These are phyloP conservation scores for Tragelaphus imberbis DNA, from an alignment of 2,113 vertebrate genomes.

Conservation along the genomic window DNA sequence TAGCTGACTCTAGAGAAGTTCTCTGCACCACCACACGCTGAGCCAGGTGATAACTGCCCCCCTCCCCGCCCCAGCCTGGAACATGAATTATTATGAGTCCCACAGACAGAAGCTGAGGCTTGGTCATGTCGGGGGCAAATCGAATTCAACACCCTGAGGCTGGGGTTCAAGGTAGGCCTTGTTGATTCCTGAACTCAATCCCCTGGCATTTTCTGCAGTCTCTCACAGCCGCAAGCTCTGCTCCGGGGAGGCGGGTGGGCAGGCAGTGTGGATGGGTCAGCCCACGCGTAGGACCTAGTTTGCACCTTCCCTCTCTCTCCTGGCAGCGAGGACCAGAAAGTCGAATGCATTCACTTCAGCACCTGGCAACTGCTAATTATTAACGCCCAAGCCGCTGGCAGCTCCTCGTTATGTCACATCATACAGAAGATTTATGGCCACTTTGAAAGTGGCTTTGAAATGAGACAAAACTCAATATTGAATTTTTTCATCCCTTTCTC, in stretches of 20 bases:
- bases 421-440: constrained; percentile 60
- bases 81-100: fast-evolving
- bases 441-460: constrained; percentile 71
- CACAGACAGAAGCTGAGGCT: not conserved
- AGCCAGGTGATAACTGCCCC: not conserved
- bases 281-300: fast-evolving
- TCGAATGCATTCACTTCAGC: not conserved
- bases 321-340: not conserved
- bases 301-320: not conserved
- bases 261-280: not conserved
- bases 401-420: constrained; percentile 5
- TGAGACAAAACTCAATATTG: constrained; percentile 70
- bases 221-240: not conserved
- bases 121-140: not conserved
- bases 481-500: constrained; percentile 37
- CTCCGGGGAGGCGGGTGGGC: not conserved
- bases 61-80: fast-evolving
- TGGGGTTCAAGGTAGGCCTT: not conserved
- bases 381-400: not conserved
- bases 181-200: not conserved
- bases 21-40: fast-evolving
- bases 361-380: constrained; percentile 11
- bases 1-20: not conserved
- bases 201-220: not conserved
- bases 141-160: not conserved